Base-by-base conservation (phyloP, 2,888 invertebrate species). In the Hypomecis punctinalis region DNA sequence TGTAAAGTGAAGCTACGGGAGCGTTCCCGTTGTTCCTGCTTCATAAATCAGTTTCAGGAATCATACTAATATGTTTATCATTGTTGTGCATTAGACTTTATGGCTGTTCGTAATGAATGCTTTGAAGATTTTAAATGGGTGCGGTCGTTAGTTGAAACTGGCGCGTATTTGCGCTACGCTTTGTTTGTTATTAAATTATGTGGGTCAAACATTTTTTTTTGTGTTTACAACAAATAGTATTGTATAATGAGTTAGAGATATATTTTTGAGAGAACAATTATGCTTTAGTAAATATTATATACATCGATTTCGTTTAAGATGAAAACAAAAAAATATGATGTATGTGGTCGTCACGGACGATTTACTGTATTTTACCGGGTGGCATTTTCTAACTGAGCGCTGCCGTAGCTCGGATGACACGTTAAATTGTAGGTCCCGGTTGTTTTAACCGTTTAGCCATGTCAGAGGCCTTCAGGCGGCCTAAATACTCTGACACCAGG, bases 41-140 rank as follows among this genome's bases (percentile, higher is more conserved):
- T 66, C 74, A 78, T 80, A 79, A 82, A 82, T 79, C 80, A 78
- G 74, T 69, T 75, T 47, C 64, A 64, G 61, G 51, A 62, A 64
- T 65, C 80, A 78, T 79, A 77, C 77, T 80, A 61, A 56, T 65
- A 61, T 61, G 79, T 80, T 78, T 78, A 81, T 78, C 76, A 78
- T 78, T 78, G 75, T 79, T 77, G 68, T 78, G 73, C 71, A 76
- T 64, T 72, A 70, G 61, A 65, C 62, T 78, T 76, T 76, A 76
- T 70, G 72, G 72, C 72, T 71, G 57, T 76, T 69, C 39, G 57
- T 66, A 66, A 66, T 66, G 70, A 71, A 73, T 66, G 72, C 68
- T 76, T 77, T 77, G 74, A 77, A 70, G 67, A 71, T 73, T 70
- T 74, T 66, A 68, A 74, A 75, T 66, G 69, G 72, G 70, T 56